Conservation (phyloP, 1,140 invertebrate genomes). For the Drosophila carrolli region DNA sequence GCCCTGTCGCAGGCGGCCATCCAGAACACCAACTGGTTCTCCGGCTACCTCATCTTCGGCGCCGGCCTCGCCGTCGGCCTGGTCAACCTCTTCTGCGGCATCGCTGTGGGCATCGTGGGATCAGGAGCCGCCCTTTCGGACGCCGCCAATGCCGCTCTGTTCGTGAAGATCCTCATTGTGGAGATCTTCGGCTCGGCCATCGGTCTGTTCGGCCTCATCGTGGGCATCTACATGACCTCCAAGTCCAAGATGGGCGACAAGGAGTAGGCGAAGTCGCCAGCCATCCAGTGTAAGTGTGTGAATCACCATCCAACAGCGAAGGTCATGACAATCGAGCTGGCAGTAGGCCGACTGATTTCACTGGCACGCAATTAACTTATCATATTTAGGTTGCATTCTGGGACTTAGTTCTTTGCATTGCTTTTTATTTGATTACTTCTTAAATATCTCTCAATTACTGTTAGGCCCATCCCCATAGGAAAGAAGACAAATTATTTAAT, state of each 20-base stretch:
- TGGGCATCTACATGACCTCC: slow-evolving; percentile 96
- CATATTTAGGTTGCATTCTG: neutral
- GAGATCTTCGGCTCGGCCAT: slow-evolving; percentile 99
- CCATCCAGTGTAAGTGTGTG: slow-evolving; percentile 46
- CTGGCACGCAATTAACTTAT: neutral
- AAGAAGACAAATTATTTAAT: too few relatives aligned
- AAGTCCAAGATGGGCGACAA: slow-evolving; percentile 88
- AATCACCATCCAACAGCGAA: slow-evolving; percentile 1
- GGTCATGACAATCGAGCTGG: slow-evolving; percentile 4
- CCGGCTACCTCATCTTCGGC: slow-evolving; percentile 98
- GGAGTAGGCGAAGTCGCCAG: slow-evolving; percentile 48
- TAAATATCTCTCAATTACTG: too few relatives aligned
- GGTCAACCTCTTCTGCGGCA: slow-evolving; percentile 97
- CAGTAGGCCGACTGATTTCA: too few relatives aligned
- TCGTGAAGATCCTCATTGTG: slow-evolving; percentile 98
- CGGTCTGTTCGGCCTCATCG: slow-evolving; percentile 98
- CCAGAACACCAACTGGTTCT: slow-evolving; percentile 88
- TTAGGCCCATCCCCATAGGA: too few relatives aligned
- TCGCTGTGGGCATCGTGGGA: slow-evolving; percentile 97
- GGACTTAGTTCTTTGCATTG: neutral
- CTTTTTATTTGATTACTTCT: too few relatives aligned
- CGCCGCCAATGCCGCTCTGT: slow-evolving; percentile 96
- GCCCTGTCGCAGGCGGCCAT: slow-evolving; percentile 56
- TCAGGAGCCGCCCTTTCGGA: slow-evolving; percentile 98
- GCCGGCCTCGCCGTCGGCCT: slow-evolving; percentile 96